Evolutionary conservation across 2,797 vertebrate genomes (phyloP).

Genomic region (Coendou prehensilis): DNA sequence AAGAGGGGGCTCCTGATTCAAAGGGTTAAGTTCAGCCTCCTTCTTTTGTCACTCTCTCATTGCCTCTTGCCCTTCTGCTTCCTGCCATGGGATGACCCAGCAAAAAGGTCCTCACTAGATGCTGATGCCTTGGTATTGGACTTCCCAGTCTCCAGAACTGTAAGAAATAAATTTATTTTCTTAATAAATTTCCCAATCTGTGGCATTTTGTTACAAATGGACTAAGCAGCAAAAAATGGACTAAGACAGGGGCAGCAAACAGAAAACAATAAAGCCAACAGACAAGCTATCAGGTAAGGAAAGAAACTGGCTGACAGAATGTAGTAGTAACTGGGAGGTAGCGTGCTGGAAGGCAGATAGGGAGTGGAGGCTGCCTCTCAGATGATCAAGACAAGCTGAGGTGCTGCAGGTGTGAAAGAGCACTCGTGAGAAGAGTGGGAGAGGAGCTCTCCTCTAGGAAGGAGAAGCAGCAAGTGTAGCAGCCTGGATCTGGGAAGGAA

Average conservation of each 20-base stretch:
- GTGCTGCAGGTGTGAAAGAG: background rate
- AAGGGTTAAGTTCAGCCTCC: no score
- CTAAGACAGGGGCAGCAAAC: background rate
- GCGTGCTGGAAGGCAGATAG: background rate
- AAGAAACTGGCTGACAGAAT: background rate
- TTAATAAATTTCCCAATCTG: background rate
- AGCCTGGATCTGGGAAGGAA: background rate
- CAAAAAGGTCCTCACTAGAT: background rate
- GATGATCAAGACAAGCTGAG: background rate
- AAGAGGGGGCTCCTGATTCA: background rate
- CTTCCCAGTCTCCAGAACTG: background rate
- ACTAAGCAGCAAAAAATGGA: background rate
- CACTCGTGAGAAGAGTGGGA: background rate
- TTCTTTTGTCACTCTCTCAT: background rate
- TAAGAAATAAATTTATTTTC: background rate
- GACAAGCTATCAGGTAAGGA: background rate
- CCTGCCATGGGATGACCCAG: no score
- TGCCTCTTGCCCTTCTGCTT: background rate
- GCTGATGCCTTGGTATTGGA: background rate
- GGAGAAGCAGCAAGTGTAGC: background rate
- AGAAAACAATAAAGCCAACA: background rate
- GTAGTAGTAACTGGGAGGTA: fast-evolving
- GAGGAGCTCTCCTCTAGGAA: background rate
- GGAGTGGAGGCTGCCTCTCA: background rate
- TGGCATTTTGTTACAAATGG: background rate